Percentiles rank a stretch among this genome's conserved stretches.
Evolutionary conservation across 2,797 vertebrate species (phyloP).

Genomic region (Spinus pinus): DNA sequence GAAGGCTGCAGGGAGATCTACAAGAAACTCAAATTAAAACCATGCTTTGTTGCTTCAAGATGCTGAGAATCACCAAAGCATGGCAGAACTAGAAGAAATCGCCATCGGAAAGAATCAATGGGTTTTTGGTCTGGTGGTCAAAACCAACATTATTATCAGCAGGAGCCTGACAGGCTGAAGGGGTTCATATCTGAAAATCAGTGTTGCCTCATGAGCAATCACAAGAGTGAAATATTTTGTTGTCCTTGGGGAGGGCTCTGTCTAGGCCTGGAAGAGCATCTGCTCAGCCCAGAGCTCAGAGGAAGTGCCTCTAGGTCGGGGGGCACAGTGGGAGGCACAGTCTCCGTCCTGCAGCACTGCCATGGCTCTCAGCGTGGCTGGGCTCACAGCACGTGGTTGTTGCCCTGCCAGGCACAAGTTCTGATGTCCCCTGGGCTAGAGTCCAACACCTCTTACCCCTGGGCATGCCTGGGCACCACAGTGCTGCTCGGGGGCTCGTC

Average conservation of each 20-base stretch:
- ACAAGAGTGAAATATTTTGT: not conserved
- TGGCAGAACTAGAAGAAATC: not conserved
- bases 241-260: not conserved
- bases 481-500: rapidly evolving
- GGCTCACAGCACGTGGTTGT: rapidly evolving
- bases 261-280: not conserved
- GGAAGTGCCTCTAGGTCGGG: not conserved
- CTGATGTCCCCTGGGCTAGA: not conserved
- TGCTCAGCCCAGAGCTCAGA: not conserved
- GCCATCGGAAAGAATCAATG: not conserved
- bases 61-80: not conserved
- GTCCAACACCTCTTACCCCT: not conserved
- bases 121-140: not conserved
- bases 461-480: not conserved
- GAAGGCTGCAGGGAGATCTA: not conserved
- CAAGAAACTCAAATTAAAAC: not conserved
- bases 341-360: not conserved
- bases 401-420: not conserved
- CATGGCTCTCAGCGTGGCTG: not conserved
- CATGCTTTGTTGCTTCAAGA: not conserved
- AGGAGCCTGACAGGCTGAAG: not conserved
- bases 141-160: not conserved
- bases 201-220: not conserved
- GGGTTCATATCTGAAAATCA: not conserved
- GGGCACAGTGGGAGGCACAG: not conserved